Evolutionary conservation across 2,797 vertebrate species (phyloP), one percentile per base, ranked within the genome.

Genomic region (Limnodromus scolopaceus): DNA sequence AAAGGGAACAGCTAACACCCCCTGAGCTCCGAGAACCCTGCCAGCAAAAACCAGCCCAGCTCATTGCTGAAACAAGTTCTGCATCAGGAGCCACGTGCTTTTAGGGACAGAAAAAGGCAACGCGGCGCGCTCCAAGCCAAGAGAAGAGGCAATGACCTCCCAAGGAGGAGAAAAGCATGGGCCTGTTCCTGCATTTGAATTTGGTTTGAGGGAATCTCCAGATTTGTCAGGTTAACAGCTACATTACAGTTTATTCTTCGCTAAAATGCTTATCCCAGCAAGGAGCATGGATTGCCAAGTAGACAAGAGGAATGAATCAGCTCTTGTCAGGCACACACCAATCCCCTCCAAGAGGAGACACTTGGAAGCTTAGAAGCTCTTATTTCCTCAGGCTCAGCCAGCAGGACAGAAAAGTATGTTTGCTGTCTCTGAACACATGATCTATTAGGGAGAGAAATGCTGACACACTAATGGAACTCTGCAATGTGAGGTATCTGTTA

Each of bases 261-360:
- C 55, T 60, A 69, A 92, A 95, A 70, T 28, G 77, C 74, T 91
- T 34, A 53, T 49, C 87, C 71, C 51, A 90, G 84, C 90, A 92
- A 55, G 5, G 48, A 81, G 83, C 14, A 6, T 4, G 24, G 82
- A 51, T 30, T 48, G 57, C 27, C 53, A 84, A 58, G 83, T 20
- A 66, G 72, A 64, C 6, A 41, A 22, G 64, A 72, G 60, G 38
- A 65, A n/a, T 14, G 58, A 65, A 58, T 28, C 36, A 24, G 86
- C 68, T 95, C 60, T 69, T 74, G 58, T 64, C 17, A 78, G 69
- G 76, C 41, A 57, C 46, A 66, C 15, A n/a, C 68, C 10, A 22
- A 85, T n/a, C 28, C 32, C 68, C 58, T 91, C 57, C 57, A 77
- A 69, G 16, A 25, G 70, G 17, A 80, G 83, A 64, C 38, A 32